These are phyloP conservation scores for Agonopterix subpropinquella DNA, from an alignment of 2,888 invertebrate genomes.

Conservation along the genomic window DNA sequence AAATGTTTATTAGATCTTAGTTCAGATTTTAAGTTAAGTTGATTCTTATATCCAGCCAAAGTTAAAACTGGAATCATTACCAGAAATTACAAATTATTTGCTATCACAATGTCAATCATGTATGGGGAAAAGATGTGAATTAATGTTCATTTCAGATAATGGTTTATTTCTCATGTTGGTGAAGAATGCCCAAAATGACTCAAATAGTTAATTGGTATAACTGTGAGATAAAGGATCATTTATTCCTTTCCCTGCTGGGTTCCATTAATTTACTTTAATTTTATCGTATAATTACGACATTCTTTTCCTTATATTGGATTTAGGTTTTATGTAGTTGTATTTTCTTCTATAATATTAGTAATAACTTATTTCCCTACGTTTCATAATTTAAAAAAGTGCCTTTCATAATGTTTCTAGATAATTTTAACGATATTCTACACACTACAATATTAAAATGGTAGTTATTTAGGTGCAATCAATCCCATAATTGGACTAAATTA, in stretches of 20 bases:
- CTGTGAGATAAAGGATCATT: slow-evolving; percentile 1
- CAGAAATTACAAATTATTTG: slow-evolving; percentile 1
- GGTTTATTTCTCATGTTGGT: not conserved
- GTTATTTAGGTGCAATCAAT: no score
- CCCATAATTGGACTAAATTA: no score
- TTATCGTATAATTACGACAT: not conserved
- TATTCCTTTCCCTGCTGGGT: slow-evolving; percentile 13
- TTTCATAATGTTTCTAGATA: slow-evolving; percentile 21
- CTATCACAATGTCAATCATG: not conserved
- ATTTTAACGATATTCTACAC: not conserved
- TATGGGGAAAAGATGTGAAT: not conserved
- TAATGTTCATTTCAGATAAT: not conserved
- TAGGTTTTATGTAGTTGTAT: slow-evolving; percentile 22
- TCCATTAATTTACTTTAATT: slow-evolving; percentile 13
- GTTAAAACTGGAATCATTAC: slow-evolving; percentile 15
- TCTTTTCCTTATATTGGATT: slow-evolving; percentile 14
- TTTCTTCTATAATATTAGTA: slow-evolving; percentile 25
- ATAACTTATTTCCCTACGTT: slow-evolving; percentile 34
- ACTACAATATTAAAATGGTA: no score
- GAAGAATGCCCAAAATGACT: not conserved
- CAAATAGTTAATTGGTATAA: no score
- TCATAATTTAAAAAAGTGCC: slow-evolving; percentile 46
- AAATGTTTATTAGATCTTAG: slow-evolving; percentile 56
- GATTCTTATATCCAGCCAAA: slow-evolving; percentile 48
- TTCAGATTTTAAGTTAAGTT: slow-evolving; percentile 22